These are phyloP conservation scores for Dendropsophus ebraccatus DNA, from an alignment of 2,113 vertebrate genomes.

Conservation along the genomic window DNA sequence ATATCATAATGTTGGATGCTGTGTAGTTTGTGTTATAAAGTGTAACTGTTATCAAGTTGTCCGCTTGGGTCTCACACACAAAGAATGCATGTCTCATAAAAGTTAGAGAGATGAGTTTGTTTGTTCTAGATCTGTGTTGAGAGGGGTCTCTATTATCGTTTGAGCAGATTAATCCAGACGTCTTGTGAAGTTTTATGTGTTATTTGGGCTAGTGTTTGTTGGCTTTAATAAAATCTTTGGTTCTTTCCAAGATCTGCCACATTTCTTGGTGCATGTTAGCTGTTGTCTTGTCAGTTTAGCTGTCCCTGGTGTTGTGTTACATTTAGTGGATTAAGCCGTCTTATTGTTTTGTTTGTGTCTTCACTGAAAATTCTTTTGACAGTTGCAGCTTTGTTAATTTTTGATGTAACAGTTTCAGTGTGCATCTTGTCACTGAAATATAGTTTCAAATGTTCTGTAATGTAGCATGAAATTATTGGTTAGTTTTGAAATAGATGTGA, in stretches of 20 bases:
- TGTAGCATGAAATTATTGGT: slow-evolving; percentile 81
- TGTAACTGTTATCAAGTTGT: slow-evolving; percentile 46
- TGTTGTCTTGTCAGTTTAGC: slow-evolving; percentile 65
- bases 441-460: slow-evolving; percentile 77
- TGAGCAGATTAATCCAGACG: slow-evolving; percentile 33
- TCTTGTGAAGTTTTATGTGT: slow-evolving; percentile 47
- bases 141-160: slow-evolving; percentile 43
- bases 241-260: slow-evolving; percentile 11
- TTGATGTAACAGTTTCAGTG: slow-evolving; percentile 77
- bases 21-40: slow-evolving; percentile 43
- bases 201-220: slow-evolving; percentile 48
- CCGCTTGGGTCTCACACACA: slow-evolving; percentile 46
- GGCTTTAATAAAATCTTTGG: slow-evolving; percentile 38
- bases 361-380: slow-evolving; percentile 66
- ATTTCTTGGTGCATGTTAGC: slow-evolving; percentile 72
- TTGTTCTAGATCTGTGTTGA: slow-evolving; percentile 29
- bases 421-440: slow-evolving; percentile 76
- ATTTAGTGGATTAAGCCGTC: slow-evolving; percentile 73
- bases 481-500: slow-evolving; percentile 82
- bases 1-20: slow-evolving; percentile 33
- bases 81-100: slow-evolving; percentile 53
- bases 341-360: slow-evolving; percentile 71
- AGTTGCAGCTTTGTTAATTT: slow-evolving; percentile 75
- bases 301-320: slow-evolving; percentile 77
- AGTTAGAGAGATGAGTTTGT: slow-evolving; percentile 38